A percentile compares a stretch with the other conserved stretches of the same genome.
Evolutionary conservation across 2,797 vertebrate species (phyloP).

Genomic region (Hypotaenidia philippensis): DNA sequence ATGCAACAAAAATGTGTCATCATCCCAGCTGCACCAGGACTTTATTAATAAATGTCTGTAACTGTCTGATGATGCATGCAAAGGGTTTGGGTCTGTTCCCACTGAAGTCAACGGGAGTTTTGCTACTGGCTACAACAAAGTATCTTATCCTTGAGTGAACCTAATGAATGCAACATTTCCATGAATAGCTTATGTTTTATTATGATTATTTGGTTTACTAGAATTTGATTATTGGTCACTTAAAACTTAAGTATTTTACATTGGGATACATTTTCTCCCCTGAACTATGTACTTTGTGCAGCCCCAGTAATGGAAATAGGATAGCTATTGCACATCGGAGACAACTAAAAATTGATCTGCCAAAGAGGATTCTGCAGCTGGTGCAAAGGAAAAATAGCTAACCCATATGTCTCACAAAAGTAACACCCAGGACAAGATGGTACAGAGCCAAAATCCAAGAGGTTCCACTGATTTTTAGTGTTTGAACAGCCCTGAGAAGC

Average conservation of each 20-base stretch:
- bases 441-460: background rate
- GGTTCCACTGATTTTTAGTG: background rate
- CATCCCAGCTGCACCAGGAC: background rate
- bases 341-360: background rate
- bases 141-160: background rate
- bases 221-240: background rate
- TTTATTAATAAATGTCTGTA: background rate
- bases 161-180: background rate
- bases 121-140: background rate
- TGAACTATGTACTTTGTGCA: background rate
- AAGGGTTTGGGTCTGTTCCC: background rate
- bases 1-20: conserved; percentile 39
- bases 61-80: background rate
- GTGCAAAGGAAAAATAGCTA: background rate
- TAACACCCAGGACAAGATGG: background rate
- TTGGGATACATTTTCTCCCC: background rate
- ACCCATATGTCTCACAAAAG: rapidly evolving
- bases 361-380: background rate
- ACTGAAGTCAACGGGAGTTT: background rate
- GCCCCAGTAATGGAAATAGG: background rate
- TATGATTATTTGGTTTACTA: background rate
- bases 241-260: background rate
- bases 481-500: background rate
- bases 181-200: background rate
- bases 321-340: background rate